phyloP scores from a whole-genome alignment of 2,888 invertebrate genomes.

The Mesorhabditis sp. region DNA sequence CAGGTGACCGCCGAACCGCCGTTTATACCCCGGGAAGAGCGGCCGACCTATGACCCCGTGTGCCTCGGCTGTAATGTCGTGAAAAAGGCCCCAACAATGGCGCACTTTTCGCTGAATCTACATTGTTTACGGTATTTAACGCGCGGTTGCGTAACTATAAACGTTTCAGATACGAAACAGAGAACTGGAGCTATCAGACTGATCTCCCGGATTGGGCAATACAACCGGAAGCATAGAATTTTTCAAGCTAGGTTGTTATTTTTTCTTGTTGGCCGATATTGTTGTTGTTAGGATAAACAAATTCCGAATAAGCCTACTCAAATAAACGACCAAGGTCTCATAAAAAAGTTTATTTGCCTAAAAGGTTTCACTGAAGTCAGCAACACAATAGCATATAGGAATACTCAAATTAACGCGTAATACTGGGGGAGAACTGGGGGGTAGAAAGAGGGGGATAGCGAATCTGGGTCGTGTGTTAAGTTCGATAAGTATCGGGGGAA shows the following conservation, averaged over 20 bases:
- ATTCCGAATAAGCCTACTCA: background rate
- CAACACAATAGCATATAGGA: too few relatives aligned
- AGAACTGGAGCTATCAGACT: conserved; percentile 47
- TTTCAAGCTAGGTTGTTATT: background rate
- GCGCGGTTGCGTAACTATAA: background rate
- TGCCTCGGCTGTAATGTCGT: conserved; percentile 53
- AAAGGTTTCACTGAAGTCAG: conserved; percentile 15
- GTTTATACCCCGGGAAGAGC: conserved; percentile 24
- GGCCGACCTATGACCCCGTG: conserved; percentile 44
- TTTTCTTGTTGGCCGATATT: background rate
- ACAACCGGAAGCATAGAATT: conserved; percentile 13
- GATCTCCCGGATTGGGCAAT: conserved; percentile 52
- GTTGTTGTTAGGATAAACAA: background rate
- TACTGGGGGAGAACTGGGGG: too few relatives aligned
- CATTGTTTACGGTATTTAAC: conserved; percentile 52
- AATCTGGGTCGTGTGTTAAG: too few relatives aligned
- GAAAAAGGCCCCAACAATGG: conserved; percentile 36
- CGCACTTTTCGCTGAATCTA: conserved; percentile 44
- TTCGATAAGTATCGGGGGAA: too few relatives aligned
- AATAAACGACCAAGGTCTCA: background rate
- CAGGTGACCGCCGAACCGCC: conserved; percentile 22
- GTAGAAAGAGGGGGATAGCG: too few relatives aligned
- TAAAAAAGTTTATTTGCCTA: background rate
- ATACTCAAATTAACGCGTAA: too few relatives aligned
- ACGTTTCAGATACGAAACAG: conserved; percentile 25